Evolutionary conservation across 2,888 invertebrate species (phyloP), one percentile per base, ranked within the genome.

Genomic region (Sphaeridia pumilis): DNA sequence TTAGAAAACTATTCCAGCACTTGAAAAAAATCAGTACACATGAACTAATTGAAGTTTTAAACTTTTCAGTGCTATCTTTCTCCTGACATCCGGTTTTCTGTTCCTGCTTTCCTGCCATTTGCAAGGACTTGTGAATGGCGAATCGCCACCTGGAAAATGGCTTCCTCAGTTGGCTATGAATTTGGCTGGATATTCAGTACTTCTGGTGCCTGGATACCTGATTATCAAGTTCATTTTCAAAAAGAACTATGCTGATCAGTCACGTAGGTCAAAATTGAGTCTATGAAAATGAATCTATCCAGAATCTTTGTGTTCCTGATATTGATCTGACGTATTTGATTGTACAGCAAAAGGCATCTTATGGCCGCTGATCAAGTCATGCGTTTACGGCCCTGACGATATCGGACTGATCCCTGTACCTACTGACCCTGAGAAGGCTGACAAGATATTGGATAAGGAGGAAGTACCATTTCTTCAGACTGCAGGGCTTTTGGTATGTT

Each of bases 161-260:
- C 67, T 87, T 20, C 74, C 87, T 62, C 80, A 84, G 59, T 74
- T 93, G 36, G 67, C 80, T 36, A 74, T 87, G 24, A 94, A 94
- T 72, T 74, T 89, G 51, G 75, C 87, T 20, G 90, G 92, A 14
- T 95, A 94, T 70, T 79, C 83, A 2, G 87, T 88, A n/a, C 76
- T 95, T 52, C 76, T 93, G 68, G 71, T 92, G 54, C 93, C 94
- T 1, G 87, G 87, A 45, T 83, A 80, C 68, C 72, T 92, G 20
- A 76, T 90, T 51, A 86, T 85, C 69, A 83, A 82, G 70, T 90
- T 88, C 71, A 77, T 88, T 24, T 78, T 80, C 59, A 79, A 77
- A 67, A 82, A 78, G 47, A 83, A 85, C 65, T 87, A 87, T 68
- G 75, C 88, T 64, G 88, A 90, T 68, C 81, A 81, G 70, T 75